Evolutionary conservation across 2,888 invertebrate genomes (phyloP).

Genomic region (Pheosia gnoma): DNA sequence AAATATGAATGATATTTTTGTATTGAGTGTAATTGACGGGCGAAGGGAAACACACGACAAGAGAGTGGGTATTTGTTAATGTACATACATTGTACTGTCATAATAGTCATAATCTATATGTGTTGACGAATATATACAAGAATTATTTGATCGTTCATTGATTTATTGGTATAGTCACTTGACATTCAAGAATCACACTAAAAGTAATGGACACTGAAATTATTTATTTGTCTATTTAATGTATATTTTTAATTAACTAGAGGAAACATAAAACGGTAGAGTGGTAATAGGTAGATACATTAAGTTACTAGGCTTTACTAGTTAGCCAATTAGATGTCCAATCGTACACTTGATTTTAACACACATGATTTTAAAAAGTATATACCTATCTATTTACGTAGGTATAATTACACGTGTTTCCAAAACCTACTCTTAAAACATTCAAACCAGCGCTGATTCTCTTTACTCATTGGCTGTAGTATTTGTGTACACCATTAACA

Average conservation of each 20-base stretch:
- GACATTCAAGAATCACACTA: too few species aligned
- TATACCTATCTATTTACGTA: too few species aligned
- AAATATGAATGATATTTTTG: slow-evolving; percentile 60
- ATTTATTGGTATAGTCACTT: too few species aligned
- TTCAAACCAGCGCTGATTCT: slow-evolving; percentile 18
- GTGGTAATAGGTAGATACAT: too few species aligned
- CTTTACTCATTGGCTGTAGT: slow-evolving; percentile 17
- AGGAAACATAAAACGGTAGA: too few species aligned
- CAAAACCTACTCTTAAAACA: slow-evolving; percentile 7
- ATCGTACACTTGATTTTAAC: too few species aligned
- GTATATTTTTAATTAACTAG: too few species aligned
- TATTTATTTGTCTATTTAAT: too few species aligned
- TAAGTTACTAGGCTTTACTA: too few species aligned
- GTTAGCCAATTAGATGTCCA: too few species aligned
- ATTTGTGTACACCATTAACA: slow-evolving; percentile 40
- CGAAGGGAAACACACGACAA: neutral
- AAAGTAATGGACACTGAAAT: too few species aligned
- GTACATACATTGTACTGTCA: slow-evolving; percentile 16
- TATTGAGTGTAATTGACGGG: slow-evolving; percentile 34
- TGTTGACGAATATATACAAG: neutral
- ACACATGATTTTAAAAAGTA: too few species aligned
- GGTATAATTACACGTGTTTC: neutral
- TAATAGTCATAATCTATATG: slow-evolving; percentile 13
- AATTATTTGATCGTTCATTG: neutral
- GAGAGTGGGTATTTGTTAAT: slow-evolving; percentile 12